Evolutionary conservation across 1,140 invertebrate species (phyloP), one percentile per base, ranked within the genome.

Genomic region (Heliconius himera): DNA sequence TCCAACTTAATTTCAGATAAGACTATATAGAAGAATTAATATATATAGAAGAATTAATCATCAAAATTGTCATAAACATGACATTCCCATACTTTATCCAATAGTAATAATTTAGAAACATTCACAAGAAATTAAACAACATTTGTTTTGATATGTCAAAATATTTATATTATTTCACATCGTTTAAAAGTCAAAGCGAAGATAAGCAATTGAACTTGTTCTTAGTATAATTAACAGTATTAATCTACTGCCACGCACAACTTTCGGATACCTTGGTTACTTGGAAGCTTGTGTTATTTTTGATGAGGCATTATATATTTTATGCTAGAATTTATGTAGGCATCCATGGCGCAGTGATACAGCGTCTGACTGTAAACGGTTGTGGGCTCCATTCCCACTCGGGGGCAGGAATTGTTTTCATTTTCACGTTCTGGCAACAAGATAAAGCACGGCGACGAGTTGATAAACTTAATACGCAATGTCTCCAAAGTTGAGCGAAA

Each of bases 181-280:
- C 60, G 56, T 5, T 66, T 66, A 66, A 6, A 56, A 29, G 60
- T 66, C 60, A 66, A 29, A 66, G 60, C 60, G 11, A 66, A 66
- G 60, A 66, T 66, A 66, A 66, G 26, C 60, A 29, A 66, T 66
- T 29, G 60, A 66, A 66, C 60, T 66, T 66, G 22, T 66, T 66
- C 26, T 16, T 18, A 66, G 60, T 66, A 66, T 66, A 66, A 66
- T 66, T 66, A 66, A 66, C 22, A 66, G 26, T 66, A 29, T 29
- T 66, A 66, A 66, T 66, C 16, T 29, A 29, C 60, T 66, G 60
- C 60, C 60, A 29, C 22, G 26, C 22, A 3, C 60, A 66, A 66
- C 60, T 66, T 66, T 66, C 22, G 26, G 22, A 66, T 66, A 29
- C 60, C 26, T 66, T 66, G 22, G 22, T 66, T 26, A 13, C 13